Conservation (phyloP, 2,888 invertebrate genomes). For the Noctua janthe region DNA sequence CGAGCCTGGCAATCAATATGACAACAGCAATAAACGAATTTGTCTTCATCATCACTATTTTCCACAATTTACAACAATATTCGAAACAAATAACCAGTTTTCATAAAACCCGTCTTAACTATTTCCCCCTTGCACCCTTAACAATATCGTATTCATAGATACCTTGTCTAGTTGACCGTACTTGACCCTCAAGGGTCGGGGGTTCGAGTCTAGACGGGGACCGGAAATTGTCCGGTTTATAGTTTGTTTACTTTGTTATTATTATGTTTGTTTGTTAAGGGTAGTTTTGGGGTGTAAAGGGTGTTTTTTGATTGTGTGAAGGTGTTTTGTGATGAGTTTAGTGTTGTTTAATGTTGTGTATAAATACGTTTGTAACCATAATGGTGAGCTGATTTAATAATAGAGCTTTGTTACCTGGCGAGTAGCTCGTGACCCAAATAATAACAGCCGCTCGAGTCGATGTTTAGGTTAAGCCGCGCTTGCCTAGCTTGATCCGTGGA, state of each 20-base stretch:
- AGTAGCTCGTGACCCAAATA: no score
- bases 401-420: no score
- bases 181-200: constrained; percentile 62
- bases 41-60: not conserved
- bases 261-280: constrained; percentile 15
- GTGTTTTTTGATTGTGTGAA: constrained; percentile 12
- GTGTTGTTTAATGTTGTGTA: constrained; percentile 1
- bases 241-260: constrained; percentile 55
- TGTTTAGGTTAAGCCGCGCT: no score
- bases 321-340: not conserved
- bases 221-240: constrained; percentile 59
- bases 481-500: no score
- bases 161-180: constrained; percentile 57
- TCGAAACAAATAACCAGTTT: not conserved
- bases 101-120: constrained; percentile 3
- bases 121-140: not conserved
- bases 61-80: not conserved
- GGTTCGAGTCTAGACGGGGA: constrained; percentile 60
- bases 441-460: no score
- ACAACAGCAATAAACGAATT: not conserved
- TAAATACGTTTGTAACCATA: not conserved
- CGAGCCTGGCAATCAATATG: no score
- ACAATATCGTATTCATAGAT: constrained; percentile 45
- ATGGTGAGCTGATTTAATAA: not conserved
- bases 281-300: constrained; percentile 27